Evolutionary conservation across 2,113 vertebrate species (phyloP), one percentile per base, ranked within the genome.

Genomic region (Cyanistes caeruleus): DNA sequence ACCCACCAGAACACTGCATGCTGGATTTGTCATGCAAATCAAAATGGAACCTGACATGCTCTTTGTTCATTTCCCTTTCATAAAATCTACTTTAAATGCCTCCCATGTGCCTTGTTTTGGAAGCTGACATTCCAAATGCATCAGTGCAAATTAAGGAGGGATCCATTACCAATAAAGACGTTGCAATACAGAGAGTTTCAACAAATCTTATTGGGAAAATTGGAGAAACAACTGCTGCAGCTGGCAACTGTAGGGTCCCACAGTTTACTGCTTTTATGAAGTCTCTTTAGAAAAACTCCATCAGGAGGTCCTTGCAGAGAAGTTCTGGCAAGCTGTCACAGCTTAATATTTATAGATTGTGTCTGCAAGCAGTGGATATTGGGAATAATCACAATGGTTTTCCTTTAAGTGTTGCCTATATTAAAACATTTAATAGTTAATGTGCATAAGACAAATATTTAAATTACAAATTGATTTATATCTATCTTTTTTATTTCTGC

Each of bases 71-170:
- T 95, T 65, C 77, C 93, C 91, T 95, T 96, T 97, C 95, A 97
- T 91, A 91, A 97, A 97, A 97, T 97, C 97, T 96, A 88, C 93
- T 97, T 97, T 97, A 96, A 96, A 97, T 97, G 96, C 97, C 97
- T 97, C 95, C 97, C 95, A 93, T 97, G 94, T 95, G 94, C 97
- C 91, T 89, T 95, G 95, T 97, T 97, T 95, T 92, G 94, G 96
- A 93, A 96, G 89, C 95, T 97, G 93, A 97, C 94, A 95, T 95
- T 97, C 91, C 94, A 94, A 95, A 97, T 96, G 95, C 96, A 95
- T 97, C 95, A 95, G 73, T 79, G 88, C 96, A 96, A 95, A 96
- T 96, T 96, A 95, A 96, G 73, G 89, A 92, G 65, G 69, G 93
- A 96, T 97, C 96, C 75, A 75, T 95, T 96, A 94, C 95, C 93